Evolutionary conservation across 1,140 invertebrate genomes (phyloP).

Genomic region (honey bee (Apis mellifera)): Amel_HAv3.1 CM009932.2:11976001-11976500

Average conservation of each 20-base stretch:
- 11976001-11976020: too few relatives aligned
- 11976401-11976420: too few relatives aligned
- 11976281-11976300: background rate
- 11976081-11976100: background rate
- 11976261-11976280: conserved; percentile 26
- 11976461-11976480: too few relatives aligned
- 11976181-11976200: conserved; percentile 23
- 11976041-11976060: background rate
- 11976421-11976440: too few relatives aligned
- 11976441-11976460: background rate
- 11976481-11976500: background rate
- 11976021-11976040: background rate
- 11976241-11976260: background rate
- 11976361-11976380: too few relatives aligned
- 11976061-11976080: background rate
- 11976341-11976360: too few relatives aligned
- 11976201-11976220: background rate
- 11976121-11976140: conserved; percentile 17
- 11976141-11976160: conserved; percentile 1
- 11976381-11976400: too few relatives aligned
- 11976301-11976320: background rate
- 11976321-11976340: too few relatives aligned
- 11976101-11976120: background rate
- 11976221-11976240: background rate
- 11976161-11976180: conserved; percentile 31